These are phyloP conservation scores for Cheiracanthium punctorium DNA, from an alignment of 2,888 invertebrate species.

Conservation along the genomic window DNA sequence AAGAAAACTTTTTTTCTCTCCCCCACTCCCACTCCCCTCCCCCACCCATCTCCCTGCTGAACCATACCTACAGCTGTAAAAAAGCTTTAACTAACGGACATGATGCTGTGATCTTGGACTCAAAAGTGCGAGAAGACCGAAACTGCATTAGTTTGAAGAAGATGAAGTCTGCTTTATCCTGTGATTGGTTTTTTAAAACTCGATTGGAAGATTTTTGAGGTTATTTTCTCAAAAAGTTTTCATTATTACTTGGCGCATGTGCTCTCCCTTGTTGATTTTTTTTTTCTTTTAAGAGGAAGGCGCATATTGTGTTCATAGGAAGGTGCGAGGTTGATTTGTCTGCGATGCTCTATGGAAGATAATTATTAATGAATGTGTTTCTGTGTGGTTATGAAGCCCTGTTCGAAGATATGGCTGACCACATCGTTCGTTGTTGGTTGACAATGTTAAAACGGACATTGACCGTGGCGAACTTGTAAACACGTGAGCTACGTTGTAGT, in stretches of 20 bases:
- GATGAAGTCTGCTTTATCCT: not conserved
- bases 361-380: not conserved
- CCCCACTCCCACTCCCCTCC: too few species aligned
- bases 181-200: not conserved
- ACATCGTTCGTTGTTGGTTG: slow-evolving; percentile 35
- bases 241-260: slow-evolving; percentile 31
- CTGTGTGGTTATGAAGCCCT: not conserved
- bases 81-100: slow-evolving; percentile 23
- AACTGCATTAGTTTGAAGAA: not conserved
- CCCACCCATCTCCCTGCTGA: too few species aligned
- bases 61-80: not conserved
- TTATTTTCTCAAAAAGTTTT: slow-evolving; percentile 1
- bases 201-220: not conserved
- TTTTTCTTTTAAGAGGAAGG: slow-evolving; percentile 16
- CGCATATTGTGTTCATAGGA: slow-evolving; percentile 20
- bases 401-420: slow-evolving; percentile 33
- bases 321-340: not conserved
- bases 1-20: slow-evolving; percentile 42
- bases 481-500: slow-evolving; percentile 55
- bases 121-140: not conserved
- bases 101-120: not conserved
- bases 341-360: not conserved
- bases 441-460: slow-evolving; percentile 49
- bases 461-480: slow-evolving; percentile 26
- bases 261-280: slow-evolving; percentile 8